A percentile compares a stretch with the other conserved stretches of the same genome.
Evolutionary conservation across 53 echinoderm and acorn worm species (phyloP).

Genomic region (Astropecten irregularis): DNA sequence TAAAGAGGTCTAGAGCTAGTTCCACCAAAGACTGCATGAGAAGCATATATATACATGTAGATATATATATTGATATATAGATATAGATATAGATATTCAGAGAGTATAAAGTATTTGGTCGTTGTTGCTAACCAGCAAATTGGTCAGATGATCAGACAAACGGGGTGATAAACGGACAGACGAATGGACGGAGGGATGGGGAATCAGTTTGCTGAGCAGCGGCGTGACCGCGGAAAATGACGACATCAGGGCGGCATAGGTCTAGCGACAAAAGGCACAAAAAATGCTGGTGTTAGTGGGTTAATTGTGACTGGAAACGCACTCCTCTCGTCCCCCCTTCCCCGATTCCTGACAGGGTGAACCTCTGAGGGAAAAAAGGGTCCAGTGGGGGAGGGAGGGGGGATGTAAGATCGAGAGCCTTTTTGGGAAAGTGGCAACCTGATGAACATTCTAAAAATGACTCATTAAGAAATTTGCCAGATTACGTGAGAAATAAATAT

Average conservation of each 20-base stretch:
- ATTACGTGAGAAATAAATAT: no score
- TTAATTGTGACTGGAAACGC: constrained; percentile 27
- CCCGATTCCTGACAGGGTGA: not conserved
- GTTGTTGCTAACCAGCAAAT: constrained; percentile 47
- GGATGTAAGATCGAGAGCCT: no score
- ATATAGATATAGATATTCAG: no score
- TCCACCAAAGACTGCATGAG: no score
- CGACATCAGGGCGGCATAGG: constrained; percentile 34
- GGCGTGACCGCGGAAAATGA: constrained; percentile 42
- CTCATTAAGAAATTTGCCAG: no score
- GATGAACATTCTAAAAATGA: no score
- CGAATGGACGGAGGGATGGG: constrained; percentile 28
- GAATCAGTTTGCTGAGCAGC: constrained; percentile 35
- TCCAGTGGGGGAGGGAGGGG: constrained; percentile 1
- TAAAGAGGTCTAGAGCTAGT: no score
- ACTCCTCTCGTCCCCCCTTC: no score
- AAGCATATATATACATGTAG: no score
- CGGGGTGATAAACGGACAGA: constrained; percentile 54
- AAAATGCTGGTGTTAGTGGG: constrained; percentile 53
- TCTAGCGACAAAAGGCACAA: constrained; percentile 57
- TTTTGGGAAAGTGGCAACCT: no score
- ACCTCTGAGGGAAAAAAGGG: not conserved
- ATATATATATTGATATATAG: no score
- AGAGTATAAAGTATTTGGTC: constrained; percentile 7
- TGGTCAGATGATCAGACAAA: constrained; percentile 49